Evolutionary conservation across 2,888 invertebrate genomes (phyloP).

Genomic region (Macaria notata): DNA sequence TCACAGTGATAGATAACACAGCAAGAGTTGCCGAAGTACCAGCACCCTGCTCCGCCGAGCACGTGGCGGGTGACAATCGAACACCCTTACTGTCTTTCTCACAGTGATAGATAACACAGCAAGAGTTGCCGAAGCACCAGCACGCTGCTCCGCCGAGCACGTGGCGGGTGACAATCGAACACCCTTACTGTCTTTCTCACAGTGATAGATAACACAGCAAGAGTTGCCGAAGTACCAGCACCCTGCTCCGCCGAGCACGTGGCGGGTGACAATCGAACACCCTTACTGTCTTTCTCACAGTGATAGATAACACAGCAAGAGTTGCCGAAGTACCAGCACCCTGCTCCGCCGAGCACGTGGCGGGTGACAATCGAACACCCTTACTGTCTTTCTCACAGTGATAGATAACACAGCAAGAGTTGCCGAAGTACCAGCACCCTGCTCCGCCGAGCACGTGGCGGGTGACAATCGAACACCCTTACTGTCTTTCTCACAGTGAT

Average conservation of each 20-base stretch:
- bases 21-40: constrained; percentile 35
- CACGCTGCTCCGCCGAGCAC: constrained; percentile 41
- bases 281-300: too few species aligned
- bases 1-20: too few species aligned
- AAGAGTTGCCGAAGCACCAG: constrained; percentile 37
- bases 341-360: constrained; percentile 41
- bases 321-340: constrained; percentile 39
- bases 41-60: constrained; percentile 41
- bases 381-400: too few species aligned
- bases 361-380: constrained; percentile 52
- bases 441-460: constrained; percentile 41
- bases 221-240: constrained; percentile 38
- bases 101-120: too few species aligned
- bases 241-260: constrained; percentile 41
- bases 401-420: neutral
- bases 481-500: too few species aligned
- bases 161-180: constrained; percentile 54
- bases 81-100: too few species aligned
- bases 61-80: constrained; percentile 52
- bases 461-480: constrained; percentile 51
- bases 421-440: constrained; percentile 39
- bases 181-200: too few species aligned
- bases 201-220: neutral
- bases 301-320: neutral
- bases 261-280: constrained; percentile 53